Base-by-base conservation (phyloP, 2,113 vertebrate species). In the Catagonus wagneri region DNA sequence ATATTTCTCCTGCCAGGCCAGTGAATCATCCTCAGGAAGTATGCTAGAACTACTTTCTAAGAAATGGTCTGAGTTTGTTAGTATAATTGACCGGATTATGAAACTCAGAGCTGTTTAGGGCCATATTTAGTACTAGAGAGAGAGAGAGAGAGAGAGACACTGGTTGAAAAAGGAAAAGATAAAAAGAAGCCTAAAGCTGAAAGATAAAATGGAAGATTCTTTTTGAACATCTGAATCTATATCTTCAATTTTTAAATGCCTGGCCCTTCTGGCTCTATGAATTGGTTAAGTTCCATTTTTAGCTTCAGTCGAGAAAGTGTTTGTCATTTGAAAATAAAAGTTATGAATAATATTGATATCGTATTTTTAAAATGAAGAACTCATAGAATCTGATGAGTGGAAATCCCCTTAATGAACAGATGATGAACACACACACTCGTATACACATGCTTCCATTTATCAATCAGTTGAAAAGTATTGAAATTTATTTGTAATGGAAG, bases 401-500 rank as follows among this genome's bases (percentile, higher is more conserved):
- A 54, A 85, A 32, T 74, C 1, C 16, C 11, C 32, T 44, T 39
- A 32, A 58, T 89, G 13, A 89, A 68, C 15, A 93, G 65, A 84
- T 60, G 63, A 93, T 72, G 36, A 74, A 79, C 12, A 60, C 2
- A 16, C 52, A 76, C 3, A 79, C 1, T 66, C 36, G 78, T 14
- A 61, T 19, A 71, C 54, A 36, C 0, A 20, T 8, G 44, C 20
- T 7, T 50, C 11, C 74, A 58, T 71, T 17, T 54, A 72, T 63
- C 29, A 83, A 20, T 63, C 63, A 91, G 32, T 34, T 29, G 5
- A 63, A 85, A 94, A 89, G 2, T 69, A 9, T 22, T 89, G 56
- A 92, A 36, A 29, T 58, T 56, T 54, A 95, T 93, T 93, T 93
- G 34, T 54, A 89, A 74, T 29, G 84, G 32, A 80, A 89, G 4